Evolutionary conservation across 53 echinoderm and acorn worm genomes (phyloP), one percentile per base, ranked within the genome.

Genomic region (Astropecten irregularis): DNA sequence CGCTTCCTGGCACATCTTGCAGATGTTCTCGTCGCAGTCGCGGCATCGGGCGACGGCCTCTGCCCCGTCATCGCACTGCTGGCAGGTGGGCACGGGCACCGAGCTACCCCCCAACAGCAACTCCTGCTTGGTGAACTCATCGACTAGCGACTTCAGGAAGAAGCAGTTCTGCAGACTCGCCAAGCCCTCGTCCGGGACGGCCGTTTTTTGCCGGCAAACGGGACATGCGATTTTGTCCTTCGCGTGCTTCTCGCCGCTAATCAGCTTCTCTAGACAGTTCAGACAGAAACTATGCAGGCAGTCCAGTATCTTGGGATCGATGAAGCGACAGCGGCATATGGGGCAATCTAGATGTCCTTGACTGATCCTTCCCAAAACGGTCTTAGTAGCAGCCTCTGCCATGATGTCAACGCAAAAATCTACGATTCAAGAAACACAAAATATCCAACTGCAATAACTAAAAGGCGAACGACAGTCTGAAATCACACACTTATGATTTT

Each of bases 1-100:
- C 27, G 31, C 50, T 26, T 82, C 34, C 36, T 39, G 35, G 35
- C 67, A 66, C 15, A 18, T 33, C 54, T 31, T 49, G 40, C 82
- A 82, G 31, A 66, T 40, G 39, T 66, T 15, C 40, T 58, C 66
- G 32, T 82, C 67, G 44, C 82, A 82, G 39, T 82, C 82, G 7
- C 20, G 19, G 13, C 82, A 82, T 31, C 51, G 27, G 2, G 50
- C 30, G n/a, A 52, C 71, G 2, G 71, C 71, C 8, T 71, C 71
- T n/a, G 33, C 3, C 29, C 52, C 71, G 14, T 71, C 13, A 35
- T 71, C 71, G 52, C 71, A 71, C 19, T 35, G 31, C 20, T 71
- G 30, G 71, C 71, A 71, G 16, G 22, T 52, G 19, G 52, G 20
- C 2, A 34, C 29, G 18, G 5, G 33, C 5, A 19, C 22, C 20